These are phyloP conservation scores for Parapsyche elsis DNA, from an alignment of 1,140 invertebrate species.

Conservation along the genomic window DNA sequence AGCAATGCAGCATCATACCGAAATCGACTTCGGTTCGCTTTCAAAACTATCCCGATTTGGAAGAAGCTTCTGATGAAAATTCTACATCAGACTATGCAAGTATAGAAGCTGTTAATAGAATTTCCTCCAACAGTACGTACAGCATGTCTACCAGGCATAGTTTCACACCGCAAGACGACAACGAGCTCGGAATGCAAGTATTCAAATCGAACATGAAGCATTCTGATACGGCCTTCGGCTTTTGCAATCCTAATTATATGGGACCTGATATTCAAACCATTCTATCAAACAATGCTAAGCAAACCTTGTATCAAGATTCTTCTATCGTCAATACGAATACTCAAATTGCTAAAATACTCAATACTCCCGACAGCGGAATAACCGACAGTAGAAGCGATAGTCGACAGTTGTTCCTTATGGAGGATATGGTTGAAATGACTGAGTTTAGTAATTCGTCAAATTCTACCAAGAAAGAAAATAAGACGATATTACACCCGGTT, in stretches of 20 bases:
- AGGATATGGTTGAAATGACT: constrained; percentile 57
- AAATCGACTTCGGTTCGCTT: constrained; percentile 76
- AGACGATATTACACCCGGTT: constrained; percentile 56
- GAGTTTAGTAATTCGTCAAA: constrained; percentile 57
- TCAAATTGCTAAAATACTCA: constrained; percentile 64
- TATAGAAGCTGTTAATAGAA: constrained; percentile 74
- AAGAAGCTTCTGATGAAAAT: constrained; percentile 72
- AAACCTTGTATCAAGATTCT: constrained; percentile 56
- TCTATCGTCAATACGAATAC: constrained; percentile 51
- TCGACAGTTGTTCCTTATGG: constrained; percentile 52
- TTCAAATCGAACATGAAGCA: constrained; percentile 53
- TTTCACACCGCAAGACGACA: constrained; percentile 61
- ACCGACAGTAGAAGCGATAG: constrained; percentile 64
- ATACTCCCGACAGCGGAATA: constrained; percentile 68
- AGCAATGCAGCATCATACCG: constrained; percentile 62
- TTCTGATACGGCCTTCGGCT: constrained; percentile 70
- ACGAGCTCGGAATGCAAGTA: constrained; percentile 57
- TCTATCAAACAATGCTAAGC: constrained; percentile 59
- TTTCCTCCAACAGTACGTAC: constrained; percentile 67
- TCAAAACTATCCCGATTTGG: constrained; percentile 64
- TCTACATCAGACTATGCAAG: constrained; percentile 83
- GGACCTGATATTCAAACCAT: constrained; percentile 70
- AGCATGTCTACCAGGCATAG: constrained; percentile 59
- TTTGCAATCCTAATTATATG: constrained; percentile 81
- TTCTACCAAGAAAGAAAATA: constrained; percentile 57